Evolutionary conservation across 2,888 invertebrate genomes (phyloP), one percentile per base, ranked within the genome.

Genomic region (Tenthredo mesomela): DNA sequence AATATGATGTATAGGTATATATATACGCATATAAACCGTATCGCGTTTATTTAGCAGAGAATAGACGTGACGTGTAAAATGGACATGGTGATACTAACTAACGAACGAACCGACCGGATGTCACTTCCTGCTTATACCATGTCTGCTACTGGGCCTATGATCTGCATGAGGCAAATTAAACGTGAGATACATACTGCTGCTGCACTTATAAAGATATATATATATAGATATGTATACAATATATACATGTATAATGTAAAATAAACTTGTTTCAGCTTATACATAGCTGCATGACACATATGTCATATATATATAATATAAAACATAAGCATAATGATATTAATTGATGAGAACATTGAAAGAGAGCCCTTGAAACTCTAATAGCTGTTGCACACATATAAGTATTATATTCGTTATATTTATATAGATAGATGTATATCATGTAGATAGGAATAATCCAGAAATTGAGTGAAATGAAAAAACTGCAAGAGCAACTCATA

Each of bases 41-140:
- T 50, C 50, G 54, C n/a, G n/a, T 18, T 5, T 61, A 58, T 78
- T 29, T 78, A 58, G 21, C 21, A 12, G 61, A 25, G 61, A 61
- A 61, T 21, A 77, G 12, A 50, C 40, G 65, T 65, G 82, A 67
- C 29, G 67, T 82, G 82, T 65, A 82, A 67, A 82, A 82, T 67
- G 67, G 43, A 82, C 67, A 70, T 47, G 25, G 82, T 70, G 40
- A 33, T 78, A 78, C 78, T 10, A 10, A 29, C 75, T 10, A 40
- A 77, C 21, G 18, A 33, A 77, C 54, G 18, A 18, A 54, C 80
- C 40, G 80, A 80, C 82, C 82, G 82, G 82, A 82, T 82, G 82
- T 47, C 18, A 67, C 82, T 82, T 82, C 82, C 82, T 82, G 82
- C 82, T 82, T 70, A 78, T 78, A 70, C 37, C 29, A 40, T 73